These are phyloP conservation scores for Caenorhabditis remanei DNA, from an alignment of 1,140 invertebrate species.

Conservation along the genomic window DNA sequence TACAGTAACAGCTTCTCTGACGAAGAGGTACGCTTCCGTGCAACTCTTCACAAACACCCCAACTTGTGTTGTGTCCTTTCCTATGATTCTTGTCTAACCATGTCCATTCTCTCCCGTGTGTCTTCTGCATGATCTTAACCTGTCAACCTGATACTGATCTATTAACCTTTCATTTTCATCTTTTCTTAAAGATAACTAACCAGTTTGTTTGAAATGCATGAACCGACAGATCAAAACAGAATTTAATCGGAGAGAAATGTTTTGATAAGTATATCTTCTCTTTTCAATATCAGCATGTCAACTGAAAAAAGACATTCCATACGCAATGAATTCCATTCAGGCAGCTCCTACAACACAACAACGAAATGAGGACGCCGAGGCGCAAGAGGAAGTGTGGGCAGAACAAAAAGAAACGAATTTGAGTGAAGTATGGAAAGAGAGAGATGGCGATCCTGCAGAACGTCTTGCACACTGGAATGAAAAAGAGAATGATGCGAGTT, in stretches of 20 bases:
- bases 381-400: constrained; percentile 43
- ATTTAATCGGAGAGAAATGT: background rate
- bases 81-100: background rate
- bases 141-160: constrained; percentile 24
- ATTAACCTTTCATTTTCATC: background rate
- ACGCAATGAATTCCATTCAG: background rate
- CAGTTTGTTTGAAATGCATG: constrained; percentile 29
- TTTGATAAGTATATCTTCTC: background rate
- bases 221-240: background rate
- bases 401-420: constrained; percentile 32
- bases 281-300: background rate
- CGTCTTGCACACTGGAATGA: constrained; percentile 73
- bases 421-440: constrained; percentile 57
- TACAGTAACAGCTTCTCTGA: constrained; percentile 62
- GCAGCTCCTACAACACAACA: constrained; percentile 4
- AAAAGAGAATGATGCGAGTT: constrained; percentile 60
- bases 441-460: constrained; percentile 69
- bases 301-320: background rate
- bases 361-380: constrained; percentile 45
- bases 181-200: constrained; percentile 1
- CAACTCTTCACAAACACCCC: constrained; percentile 31
- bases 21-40: constrained; percentile 50
- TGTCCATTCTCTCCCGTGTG: background rate
- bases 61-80: background rate
- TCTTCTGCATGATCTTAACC: constrained; percentile 5